Base-by-base conservation (phyloP, 2,888 invertebrate species). In the Eustalomyia histrio region DNA sequence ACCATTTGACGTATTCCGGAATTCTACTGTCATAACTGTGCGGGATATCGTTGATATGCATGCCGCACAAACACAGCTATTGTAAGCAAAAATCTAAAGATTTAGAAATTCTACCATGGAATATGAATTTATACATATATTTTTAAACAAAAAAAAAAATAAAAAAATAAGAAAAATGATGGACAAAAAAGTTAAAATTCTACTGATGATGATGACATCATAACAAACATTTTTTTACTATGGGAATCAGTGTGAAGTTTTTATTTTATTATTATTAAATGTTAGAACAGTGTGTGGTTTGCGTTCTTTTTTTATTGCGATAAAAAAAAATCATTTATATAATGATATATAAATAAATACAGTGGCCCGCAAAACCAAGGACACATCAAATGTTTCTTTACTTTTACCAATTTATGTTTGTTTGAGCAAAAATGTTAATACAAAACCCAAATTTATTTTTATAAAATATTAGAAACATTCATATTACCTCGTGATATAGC, bases 171-270 rank as follows among this genome's bases (percentile, higher is more conserved):
- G 12, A 29, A 18, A 17, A 18, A 65, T n/a, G 9, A 0, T 61
- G 39, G 7, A 60, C 17, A 63, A 63, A 52, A 53, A 43, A 53
- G 18, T 67, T 39, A 55, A 21, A 65, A 63, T 63, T 10, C n/a
- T n/a, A n/a, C n/a, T n/a, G n/a, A 29, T 47, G 39, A 12, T 67
- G 55, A 67, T 67, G 67, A 67, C 55, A 67, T 67, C 67, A 67
- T 67, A 57, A 55, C 10, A 55, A 43, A 55, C 33, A 39, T 39
- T 55, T 39, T 21, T 57, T 8, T 0, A 8, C 18, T 12, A 7
- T 17, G 43, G 43, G 39, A 12, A 55, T 21, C 5, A 10, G n/a
- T 33, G 7, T 16, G 33, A 47, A 47, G 43, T 47, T 47, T 47
- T 3, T 47, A 3, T 47, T 47, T 47, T n/a, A 14, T n/a, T 47